phyloP scores from a whole-genome alignment of 2,888 invertebrate genomes.

The Drosophila falleni region DNA sequence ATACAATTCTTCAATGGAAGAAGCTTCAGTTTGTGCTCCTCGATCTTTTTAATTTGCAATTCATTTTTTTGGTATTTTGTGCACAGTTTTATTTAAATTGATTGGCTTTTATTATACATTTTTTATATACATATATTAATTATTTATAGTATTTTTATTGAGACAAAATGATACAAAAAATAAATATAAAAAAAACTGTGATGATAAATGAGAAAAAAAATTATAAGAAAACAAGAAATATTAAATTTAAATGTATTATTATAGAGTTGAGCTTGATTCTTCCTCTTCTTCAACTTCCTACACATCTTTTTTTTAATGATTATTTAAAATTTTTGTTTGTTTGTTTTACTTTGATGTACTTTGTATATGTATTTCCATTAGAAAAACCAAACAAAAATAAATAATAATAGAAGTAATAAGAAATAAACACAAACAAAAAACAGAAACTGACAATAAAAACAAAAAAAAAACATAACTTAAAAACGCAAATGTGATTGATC shows the following conservation, averaged over 20 bases:
- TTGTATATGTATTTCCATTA: slow-evolving; percentile 50
- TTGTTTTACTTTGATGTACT: slow-evolving; percentile 44
- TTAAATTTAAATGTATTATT: slow-evolving; percentile 57
- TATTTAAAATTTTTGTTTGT: slow-evolving; percentile 20
- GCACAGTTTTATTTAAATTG: slow-evolving; percentile 67
- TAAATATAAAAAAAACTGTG: slow-evolving; percentile 64
- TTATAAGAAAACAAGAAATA: slow-evolving; percentile 25
- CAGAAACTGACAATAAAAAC: slow-evolving; percentile 60
- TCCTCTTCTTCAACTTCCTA: slow-evolving; percentile 8
- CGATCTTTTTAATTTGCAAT: slow-evolving; percentile 7
- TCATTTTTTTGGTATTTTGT: slow-evolving; percentile 59
- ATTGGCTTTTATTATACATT: slow-evolving; percentile 46
- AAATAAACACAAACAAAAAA: slow-evolving; percentile 28
- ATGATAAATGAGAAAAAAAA: slow-evolving; percentile 49
- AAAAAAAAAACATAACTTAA: slow-evolving; percentile 56
- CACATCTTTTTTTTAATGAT: neutral
- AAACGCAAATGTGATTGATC: slow-evolving; percentile 34
- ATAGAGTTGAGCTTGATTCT: slow-evolving; percentile 37
- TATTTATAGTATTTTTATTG: slow-evolving; percentile 52
- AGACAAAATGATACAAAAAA: slow-evolving; percentile 30
- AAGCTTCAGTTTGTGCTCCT: slow-evolving; percentile 7
- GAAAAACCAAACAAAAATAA: slow-evolving; percentile 31
- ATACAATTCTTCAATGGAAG: slow-evolving; percentile 17
- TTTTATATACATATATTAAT: slow-evolving; percentile 24
- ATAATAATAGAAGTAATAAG: slow-evolving; percentile 17